phyloP scores from a whole-genome alignment of 1,140 invertebrate species.

The Eumaeus atala region DNA sequence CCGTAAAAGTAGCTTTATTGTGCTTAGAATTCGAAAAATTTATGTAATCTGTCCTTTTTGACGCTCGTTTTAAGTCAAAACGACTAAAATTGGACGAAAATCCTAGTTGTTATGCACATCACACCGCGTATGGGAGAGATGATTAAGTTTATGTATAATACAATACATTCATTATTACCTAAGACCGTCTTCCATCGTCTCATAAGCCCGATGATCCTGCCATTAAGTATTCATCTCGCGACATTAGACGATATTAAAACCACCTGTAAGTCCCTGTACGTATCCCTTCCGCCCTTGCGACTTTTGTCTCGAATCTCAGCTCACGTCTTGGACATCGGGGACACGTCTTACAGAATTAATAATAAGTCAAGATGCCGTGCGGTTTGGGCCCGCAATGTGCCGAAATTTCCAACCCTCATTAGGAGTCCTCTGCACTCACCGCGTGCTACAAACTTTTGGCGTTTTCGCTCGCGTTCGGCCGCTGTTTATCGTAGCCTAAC shows the following conservation, averaged over 20 bases:
- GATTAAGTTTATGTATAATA: no score
- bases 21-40: no score
- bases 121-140: no score
- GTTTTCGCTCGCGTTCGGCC: slow-evolving; percentile 57
- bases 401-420: slow-evolving; percentile 72
- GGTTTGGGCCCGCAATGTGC: slow-evolving; percentile 64
- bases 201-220: slow-evolving; percentile 41
- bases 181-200: background rate
- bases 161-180: background rate
- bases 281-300: slow-evolving; percentile 40
- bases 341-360: slow-evolving; percentile 73
- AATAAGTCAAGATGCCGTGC: slow-evolving; percentile 70
- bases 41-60: no score
- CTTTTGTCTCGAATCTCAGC: slow-evolving; percentile 71
- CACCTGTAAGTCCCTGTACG: slow-evolving; percentile 65
- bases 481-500: slow-evolving; percentile 66
- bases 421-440: slow-evolving; percentile 65
- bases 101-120: no score
- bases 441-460: slow-evolving; percentile 57
- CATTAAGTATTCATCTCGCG: slow-evolving; percentile 71
- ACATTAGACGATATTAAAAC: slow-evolving; percentile 71
- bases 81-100: no score
- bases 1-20: no score
- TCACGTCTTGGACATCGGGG: slow-evolving; percentile 72
- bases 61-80: no score